Evolutionary conservation across 2,797 vertebrate genomes (phyloP).

Genomic region (Galaxias olidus): DNA sequence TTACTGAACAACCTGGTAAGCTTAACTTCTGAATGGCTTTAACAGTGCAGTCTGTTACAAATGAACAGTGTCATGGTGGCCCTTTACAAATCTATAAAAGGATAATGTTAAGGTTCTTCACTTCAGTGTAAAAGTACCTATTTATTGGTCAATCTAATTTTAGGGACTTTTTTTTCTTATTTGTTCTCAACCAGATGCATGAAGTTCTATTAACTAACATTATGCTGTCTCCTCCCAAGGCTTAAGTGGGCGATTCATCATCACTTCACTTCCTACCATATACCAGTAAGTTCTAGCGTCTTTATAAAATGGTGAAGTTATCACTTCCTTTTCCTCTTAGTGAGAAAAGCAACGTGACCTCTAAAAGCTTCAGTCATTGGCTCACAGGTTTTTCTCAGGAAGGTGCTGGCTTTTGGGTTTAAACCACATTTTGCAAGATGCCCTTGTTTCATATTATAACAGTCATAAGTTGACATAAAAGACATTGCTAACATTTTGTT

Average conservation of each 20-base stretch:
- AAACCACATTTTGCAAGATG: neutral
- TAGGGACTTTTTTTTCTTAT: too few species aligned
- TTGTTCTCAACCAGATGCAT: neutral
- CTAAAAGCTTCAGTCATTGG: neutral
- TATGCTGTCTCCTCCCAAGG: constrained; percentile 67
- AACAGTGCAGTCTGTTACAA: too few species aligned
- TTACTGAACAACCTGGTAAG: constrained; percentile 93
- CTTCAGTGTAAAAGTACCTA: neutral
- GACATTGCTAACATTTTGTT: neutral
- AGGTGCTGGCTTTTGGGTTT: too few species aligned
- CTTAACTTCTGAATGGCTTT: constrained; percentile 1
- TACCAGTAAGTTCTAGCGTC: constrained; percentile 87
- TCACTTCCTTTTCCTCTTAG: constrained; percentile 25
- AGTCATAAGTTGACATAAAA: neutral
- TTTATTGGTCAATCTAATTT: too few species aligned
- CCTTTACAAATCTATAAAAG: too few species aligned
- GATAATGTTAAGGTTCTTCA: too few species aligned
- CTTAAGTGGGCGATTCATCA: constrained; percentile 92
- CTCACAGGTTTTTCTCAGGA: neutral
- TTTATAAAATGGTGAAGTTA: constrained; percentile 8
- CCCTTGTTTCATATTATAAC: neutral
- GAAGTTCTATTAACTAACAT: constrained; percentile 16
- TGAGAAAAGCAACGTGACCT: neutral
- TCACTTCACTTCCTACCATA: constrained; percentile 94
- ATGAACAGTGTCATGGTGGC: too few species aligned